Percentiles rank a stretch among this genome's conserved stretches.
phyloP scores from a whole-genome alignment of 2,888 invertebrate genomes.

The Archaeoteleia sp. region DNA sequence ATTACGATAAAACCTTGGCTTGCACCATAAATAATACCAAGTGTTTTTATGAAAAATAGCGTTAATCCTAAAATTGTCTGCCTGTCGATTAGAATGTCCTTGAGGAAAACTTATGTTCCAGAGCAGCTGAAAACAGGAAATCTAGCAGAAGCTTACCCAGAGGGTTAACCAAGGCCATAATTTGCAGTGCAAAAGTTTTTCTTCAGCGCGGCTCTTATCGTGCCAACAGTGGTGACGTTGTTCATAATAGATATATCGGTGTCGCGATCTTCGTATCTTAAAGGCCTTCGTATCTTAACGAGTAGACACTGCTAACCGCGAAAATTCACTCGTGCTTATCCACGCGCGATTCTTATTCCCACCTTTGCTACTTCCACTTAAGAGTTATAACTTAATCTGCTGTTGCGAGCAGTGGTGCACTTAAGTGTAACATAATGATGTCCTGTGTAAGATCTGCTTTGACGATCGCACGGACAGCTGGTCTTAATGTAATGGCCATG shows the following conservation, averaged over 20 bases:
- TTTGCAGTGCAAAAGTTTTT: constrained; percentile 31
- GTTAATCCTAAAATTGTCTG: too few species aligned
- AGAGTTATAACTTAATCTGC: constrained; percentile 69
- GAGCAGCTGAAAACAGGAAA: too few species aligned
- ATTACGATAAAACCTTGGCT: too few species aligned
- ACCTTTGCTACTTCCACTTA: constrained; percentile 36
- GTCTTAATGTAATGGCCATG: constrained; percentile 42
- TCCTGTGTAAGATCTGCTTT: constrained; percentile 51
- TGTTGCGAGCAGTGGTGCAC: constrained; percentile 58
- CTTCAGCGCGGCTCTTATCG: constrained; percentile 21
- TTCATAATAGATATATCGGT: constrained; percentile 43
- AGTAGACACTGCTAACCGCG: constrained; percentile 41
- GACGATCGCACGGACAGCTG: constrained; percentile 30
- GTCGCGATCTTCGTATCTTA: constrained; percentile 39
- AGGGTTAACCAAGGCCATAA: constrained; percentile 27
- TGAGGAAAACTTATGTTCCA: too few species aligned
- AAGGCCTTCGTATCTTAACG: constrained; percentile 38
- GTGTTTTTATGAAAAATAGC: too few species aligned
- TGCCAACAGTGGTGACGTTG: constrained; percentile 27
- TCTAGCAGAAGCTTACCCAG: not conserved
- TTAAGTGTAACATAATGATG: constrained; percentile 60
- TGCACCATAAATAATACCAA: too few species aligned
- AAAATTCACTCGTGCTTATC: constrained; percentile 35
- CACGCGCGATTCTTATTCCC: constrained; percentile 20
- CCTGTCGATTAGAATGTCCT: too few species aligned